These are phyloP conservation scores for Tuta absoluta DNA, from an alignment of 2,888 invertebrate species.

Conservation along the genomic window DNA sequence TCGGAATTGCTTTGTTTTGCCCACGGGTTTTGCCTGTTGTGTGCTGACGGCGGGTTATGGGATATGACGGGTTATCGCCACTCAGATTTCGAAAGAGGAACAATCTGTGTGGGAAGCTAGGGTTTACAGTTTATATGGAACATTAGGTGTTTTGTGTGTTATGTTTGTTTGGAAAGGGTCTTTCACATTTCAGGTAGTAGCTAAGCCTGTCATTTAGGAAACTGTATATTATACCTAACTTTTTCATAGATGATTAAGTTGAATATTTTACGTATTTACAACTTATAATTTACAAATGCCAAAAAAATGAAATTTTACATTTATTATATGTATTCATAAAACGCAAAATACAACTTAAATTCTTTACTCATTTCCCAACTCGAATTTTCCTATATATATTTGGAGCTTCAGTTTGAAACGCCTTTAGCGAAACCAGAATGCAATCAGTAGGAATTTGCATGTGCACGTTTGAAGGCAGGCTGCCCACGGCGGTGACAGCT, in stretches of 20 bases:
- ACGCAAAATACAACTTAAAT: too few relatives aligned
- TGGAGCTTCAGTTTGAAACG: neutral
- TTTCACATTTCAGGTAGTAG: neutral
- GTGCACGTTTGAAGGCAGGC: conserved; percentile 57
- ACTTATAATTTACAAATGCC: too few relatives aligned
- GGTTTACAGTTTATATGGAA: neutral
- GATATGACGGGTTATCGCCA: conserved; percentile 39
- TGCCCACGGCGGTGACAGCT: conserved; percentile 64
- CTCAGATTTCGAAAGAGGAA: conserved; percentile 28
- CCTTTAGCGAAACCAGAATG: conserved; percentile 1
- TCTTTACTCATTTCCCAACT: too few relatives aligned
- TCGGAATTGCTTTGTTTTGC: conserved; percentile 72
- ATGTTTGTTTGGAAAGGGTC: neutral
- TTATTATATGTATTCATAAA: too few relatives aligned
- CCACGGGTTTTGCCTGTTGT: conserved; percentile 27
- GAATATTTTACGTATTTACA: too few relatives aligned
- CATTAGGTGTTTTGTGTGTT: neutral
- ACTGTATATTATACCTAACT: too few relatives aligned
- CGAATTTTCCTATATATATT: neutral
- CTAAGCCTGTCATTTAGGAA: too few relatives aligned
- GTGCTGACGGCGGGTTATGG: conserved; percentile 38
- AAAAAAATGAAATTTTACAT: too few relatives aligned
- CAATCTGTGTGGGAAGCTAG: neutral
- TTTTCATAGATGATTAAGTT: too few relatives aligned
- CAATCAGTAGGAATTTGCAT: conserved; percentile 64